Base-by-base conservation (phyloP, 2,888 invertebrate genomes). In the Chaetogeoica ovagalla region DNA sequence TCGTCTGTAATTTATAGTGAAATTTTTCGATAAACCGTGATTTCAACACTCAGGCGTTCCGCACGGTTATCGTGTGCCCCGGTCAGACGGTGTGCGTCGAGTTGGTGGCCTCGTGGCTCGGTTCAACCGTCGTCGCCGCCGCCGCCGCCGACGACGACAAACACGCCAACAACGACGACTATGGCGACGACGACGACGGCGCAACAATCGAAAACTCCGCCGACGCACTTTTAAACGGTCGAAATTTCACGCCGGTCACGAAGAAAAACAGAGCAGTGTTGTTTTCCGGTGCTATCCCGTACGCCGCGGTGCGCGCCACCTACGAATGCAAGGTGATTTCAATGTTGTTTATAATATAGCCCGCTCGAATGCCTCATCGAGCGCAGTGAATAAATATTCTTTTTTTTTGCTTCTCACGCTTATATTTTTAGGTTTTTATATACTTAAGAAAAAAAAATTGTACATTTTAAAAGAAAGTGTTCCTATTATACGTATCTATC, bases 251-350 rank as follows among this genome's bases (percentile, higher is more conserved):
- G 7, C 7, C 65, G 55, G 21, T 21, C 21, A 37, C n/a, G 13
- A 21, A 55, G 30, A n/a, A n/a, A n/a, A 63, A 66, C 23, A 37
- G 57, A 66, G 74, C 57, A 0, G 74, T 74, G 6, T 39, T 74
- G 19, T 74, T 74, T 9, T 9, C 74, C 1, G 65, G 55, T 7
- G 74, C 74, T 8, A 3, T 74, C 4, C 74, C 74, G 7, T 74
- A 74, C 13, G 74, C 57, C 17, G 74, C 74, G 11, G 65, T 74
- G 17, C 74, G 74, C 1, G 74, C 74, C 17, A 21, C 74, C 0
- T 74, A 74, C 57, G 74, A 74, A 23, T 74, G 74, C 65, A 74
- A 74, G 74, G 74, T 66, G 0, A 62, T 57, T 30, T 21, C 23
- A 59, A n/a, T 19, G n/a, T 17, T n/a, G n/a, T n/a, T n/a, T n/a